phyloP scores from a whole-genome alignment of 2,113 vertebrate genomes.

The Labeo catla region DNA sequence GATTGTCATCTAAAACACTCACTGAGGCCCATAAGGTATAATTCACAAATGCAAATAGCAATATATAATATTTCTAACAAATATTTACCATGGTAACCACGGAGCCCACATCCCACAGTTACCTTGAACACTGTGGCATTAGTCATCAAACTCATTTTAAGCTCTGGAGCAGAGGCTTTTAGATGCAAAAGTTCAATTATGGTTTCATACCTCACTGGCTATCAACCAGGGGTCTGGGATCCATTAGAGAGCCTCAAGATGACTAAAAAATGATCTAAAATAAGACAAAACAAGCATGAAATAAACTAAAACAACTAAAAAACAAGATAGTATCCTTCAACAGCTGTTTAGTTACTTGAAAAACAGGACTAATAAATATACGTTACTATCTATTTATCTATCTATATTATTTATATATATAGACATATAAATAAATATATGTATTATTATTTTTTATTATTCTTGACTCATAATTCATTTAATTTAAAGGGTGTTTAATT shows the following conservation, averaged over 20 bases:
- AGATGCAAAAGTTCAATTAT: neutral
- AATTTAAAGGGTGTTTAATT: too few species aligned
- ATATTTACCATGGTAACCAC: neutral
- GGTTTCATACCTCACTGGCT: neutral
- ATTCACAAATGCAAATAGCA: neutral
- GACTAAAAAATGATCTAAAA: neutral
- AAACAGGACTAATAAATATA: too few species aligned
- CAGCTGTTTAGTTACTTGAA: too few species aligned
- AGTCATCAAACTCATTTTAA: neutral
- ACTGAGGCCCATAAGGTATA: neutral
- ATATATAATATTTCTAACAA: neutral
- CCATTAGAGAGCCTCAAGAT: neutral
- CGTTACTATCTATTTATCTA: too few species aligned
- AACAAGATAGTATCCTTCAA: too few species aligned
- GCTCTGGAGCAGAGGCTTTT: neutral
- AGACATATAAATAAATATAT: too few species aligned
- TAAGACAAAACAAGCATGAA: neutral
- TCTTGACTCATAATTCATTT: too few species aligned
- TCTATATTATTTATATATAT: too few species aligned
- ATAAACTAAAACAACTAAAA: too few species aligned
- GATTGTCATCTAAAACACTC: neutral
- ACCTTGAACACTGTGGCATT: neutral
- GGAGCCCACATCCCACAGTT: neutral
- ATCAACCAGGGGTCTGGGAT: neutral
- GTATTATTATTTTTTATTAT: too few species aligned